Evolutionary conservation across 30 jellyfish, hydroid and myxozoan species (phyloP).

Genomic region (Cassiopea andromeda): DNA sequence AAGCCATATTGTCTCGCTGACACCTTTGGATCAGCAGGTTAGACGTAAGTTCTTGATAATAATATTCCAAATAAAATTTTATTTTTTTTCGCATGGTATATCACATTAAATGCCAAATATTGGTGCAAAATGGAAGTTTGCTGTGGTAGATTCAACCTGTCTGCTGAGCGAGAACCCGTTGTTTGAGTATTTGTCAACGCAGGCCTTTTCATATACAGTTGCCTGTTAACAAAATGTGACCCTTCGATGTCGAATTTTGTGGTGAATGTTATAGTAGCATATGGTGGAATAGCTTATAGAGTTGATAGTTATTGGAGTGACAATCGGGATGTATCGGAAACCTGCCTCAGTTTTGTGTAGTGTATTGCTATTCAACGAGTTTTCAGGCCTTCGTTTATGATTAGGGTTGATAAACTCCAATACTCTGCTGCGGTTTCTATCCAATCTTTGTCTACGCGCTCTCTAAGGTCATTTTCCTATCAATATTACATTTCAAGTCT

Average conservation of each 20-base stretch:
- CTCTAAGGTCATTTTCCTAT: no score
- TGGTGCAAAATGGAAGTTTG: slow-evolving; percentile 1
- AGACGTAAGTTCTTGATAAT: slow-evolving; percentile 1
- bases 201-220: slow-evolving; percentile 14
- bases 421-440: no score
- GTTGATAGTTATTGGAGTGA: not conserved
- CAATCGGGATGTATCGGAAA: no score
- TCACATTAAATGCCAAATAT: not conserved
- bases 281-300: not conserved
- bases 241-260: not conserved
- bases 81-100: slow-evolving; percentile 18
- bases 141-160: slow-evolving; percentile 40
- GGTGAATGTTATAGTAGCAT: not conserved
- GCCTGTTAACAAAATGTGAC: not conserved
- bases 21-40: not conserved
- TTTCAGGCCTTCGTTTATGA: no score
- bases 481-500: not conserved
- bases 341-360: no score
- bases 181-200: not conserved
- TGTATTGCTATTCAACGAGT: no score
- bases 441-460: no score
- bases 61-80: not conserved
- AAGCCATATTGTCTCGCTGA: slow-evolving; percentile 65
- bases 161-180: not conserved
- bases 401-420: no score